phyloP scores from a whole-genome alignment of 2,113 vertebrate genomes.

The Alethe diademata region DNA sequence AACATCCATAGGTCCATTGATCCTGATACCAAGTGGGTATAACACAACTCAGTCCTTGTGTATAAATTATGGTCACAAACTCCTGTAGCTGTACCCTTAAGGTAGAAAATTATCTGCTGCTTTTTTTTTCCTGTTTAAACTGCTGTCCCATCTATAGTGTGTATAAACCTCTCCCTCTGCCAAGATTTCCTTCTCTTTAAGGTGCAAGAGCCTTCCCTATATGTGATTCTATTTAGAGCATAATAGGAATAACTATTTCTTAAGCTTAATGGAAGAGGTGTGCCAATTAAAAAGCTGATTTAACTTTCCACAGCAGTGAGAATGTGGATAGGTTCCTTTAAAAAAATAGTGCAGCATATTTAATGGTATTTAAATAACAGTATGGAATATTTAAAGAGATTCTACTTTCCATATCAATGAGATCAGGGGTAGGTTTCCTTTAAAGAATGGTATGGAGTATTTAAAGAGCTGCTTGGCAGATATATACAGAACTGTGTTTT shows the following conservation, averaged over 20 bases:
- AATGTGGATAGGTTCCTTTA: background rate
- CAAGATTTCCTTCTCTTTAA: background rate
- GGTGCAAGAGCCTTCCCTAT: background rate
- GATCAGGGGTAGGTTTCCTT: background rate
- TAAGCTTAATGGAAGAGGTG: background rate
- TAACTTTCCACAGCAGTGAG: background rate
- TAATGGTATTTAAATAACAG: background rate
- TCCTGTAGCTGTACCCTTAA: background rate
- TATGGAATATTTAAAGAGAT: background rate
- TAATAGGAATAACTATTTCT: background rate
- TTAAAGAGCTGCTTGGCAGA: background rate
- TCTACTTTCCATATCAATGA: background rate
- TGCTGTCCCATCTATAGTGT: fast-evolving
- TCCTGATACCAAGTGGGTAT: background rate
- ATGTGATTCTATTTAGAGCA: background rate
- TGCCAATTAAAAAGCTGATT: background rate
- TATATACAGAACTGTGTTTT: background rate
- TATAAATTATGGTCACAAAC: background rate
- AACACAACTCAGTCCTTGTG: background rate
- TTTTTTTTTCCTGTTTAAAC: background rate
- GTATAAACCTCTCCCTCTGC: background rate
- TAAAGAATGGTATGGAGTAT: background rate
- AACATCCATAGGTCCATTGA: fast-evolving
- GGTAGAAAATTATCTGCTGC: background rate
- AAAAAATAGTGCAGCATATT: background rate